Evolutionary conservation across 2,797 vertebrate species (phyloP), one percentile per base, ranked within the genome.

Genomic region (Lemur catta): DNA sequence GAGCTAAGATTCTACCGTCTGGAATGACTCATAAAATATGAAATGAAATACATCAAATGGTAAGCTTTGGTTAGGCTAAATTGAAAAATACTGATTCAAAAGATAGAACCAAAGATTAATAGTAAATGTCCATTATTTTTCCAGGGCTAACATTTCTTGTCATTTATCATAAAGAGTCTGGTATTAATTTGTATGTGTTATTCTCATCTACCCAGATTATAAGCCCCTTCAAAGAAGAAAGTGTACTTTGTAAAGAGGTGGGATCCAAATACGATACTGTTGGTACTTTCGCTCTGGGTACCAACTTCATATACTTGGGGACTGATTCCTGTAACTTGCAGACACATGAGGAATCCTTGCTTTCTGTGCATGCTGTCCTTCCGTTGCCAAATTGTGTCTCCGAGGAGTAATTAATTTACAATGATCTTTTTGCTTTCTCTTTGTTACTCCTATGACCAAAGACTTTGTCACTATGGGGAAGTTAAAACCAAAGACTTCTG

Each of bases 41-140:
- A n/a, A 80, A 55, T 55, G 52, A 95, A 92, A 97, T 63, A 18
- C n/a, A 94, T 38, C 10, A 35, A 84, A 63, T 41, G 9, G 14
- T 57, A 67, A 63, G 24, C 35, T 74, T 46, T 95, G 38, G 79
- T 89, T 76, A 41, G 41, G 61, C 22, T 86, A 78, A 67, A 76
- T 72, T 20, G 26, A 10, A 95, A 89, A 86, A 84, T n/a, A 33
- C 14, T 81, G 48, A 69, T 63, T 84, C 71, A 92, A 90, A 95
- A 35, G 41, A 75, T 6, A 72, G 74, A 85, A 76, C 2, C 35
- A 50, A n/a, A 33, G 72, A 59, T 76, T 76, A 85, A 43, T 11
- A 69, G 76, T 84, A 50, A 84, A 65, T 35, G 28, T 24, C 41
- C 48, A 6, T 38, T 61, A 88, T 72, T 92, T 76, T 89, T 33